Evolutionary conservation across 2,888 invertebrate genomes (phyloP), one percentile per base, ranked within the genome.

Genomic region (Protodeltote pygarga): DNA sequence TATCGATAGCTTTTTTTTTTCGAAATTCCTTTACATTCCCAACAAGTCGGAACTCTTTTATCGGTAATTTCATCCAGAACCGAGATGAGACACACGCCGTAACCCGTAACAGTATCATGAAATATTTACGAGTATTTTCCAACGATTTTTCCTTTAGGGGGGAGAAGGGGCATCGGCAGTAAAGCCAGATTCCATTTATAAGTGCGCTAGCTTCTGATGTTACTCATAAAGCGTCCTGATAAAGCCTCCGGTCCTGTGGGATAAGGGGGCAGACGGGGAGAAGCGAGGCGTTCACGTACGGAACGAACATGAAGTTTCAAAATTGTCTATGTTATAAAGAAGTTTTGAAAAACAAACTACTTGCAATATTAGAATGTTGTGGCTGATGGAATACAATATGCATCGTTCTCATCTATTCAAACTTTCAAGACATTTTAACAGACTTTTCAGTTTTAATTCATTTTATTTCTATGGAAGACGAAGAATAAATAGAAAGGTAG

Each of bases 111-210:
- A 65, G 65, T 71, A 69, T 70, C 75, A 67, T 71, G 73, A 71
- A 77, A 80, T 79, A 77, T 76, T 81, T 79, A 78, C 75, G 78
- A 75, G 67, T 71, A 75, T 69, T 69, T 74, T 65, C 58, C 41
- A 66, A 67, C 65, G 70, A 75, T 75, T 76, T 65, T 75, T 65
- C 72, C 58, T 67, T 61, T 50, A 55, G 50, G 49, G 50, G 49
- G 46, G 52, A 58, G 65, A 40, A 57, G 44, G 57, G 62, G 68
- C 63, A 66, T 58, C 52, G 71, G 66, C 70, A 78, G 79, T 78
- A 79, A 83, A 81, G 71, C 73, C 71, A 73, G 76, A 83, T 81
- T 81, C 80, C 78, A 76, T 80, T 81, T 76, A 77, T 77, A 81
- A 76, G 71, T 75, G 66, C 71, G 73, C 76, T 66, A 71, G 73